Percentiles rank a stretch among this genome's conserved stretches.
Conservation (phyloP, 2,888 invertebrate species). For the Diloba caeruleocephala region DNA sequence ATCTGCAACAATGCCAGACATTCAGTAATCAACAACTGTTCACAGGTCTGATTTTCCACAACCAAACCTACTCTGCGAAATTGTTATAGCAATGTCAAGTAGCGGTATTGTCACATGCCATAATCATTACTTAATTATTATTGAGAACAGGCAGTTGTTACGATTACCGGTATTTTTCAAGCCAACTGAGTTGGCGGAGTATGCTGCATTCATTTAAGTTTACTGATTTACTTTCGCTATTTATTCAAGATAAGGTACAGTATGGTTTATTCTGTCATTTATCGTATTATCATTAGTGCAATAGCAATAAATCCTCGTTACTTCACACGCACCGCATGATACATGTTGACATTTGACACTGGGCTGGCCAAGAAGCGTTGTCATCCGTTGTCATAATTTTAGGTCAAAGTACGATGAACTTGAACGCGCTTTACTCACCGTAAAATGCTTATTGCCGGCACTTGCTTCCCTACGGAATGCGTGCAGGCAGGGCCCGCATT, state of each 20-base stretch:
- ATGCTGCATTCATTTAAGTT: slow-evolving; percentile 9
- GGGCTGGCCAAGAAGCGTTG: slow-evolving; percentile 59
- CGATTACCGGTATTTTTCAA: slow-evolving; percentile 19
- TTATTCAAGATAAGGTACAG: slow-evolving; percentile 14
- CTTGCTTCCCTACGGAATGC: slow-evolving; percentile 87
- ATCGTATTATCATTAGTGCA: slow-evolving; percentile 26
- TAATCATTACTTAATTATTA: slow-evolving; percentile 22
- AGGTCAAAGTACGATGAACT: slow-evolving; percentile 88
- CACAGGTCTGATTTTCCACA: slow-evolving; percentile 13
- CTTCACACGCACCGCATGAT: slow-evolving; percentile 51
- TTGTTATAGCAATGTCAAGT: slow-evolving; percentile 32
- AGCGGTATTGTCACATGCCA: slow-evolving; percentile 23
- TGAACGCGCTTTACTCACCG: slow-evolving; percentile 86
- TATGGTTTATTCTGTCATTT: slow-evolving; percentile 16
- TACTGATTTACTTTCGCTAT: slow-evolving; percentile 19
- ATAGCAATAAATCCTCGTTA: slow-evolving; percentile 54
- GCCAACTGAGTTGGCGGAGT: slow-evolving; percentile 18
- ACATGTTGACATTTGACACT: slow-evolving; percentile 74
- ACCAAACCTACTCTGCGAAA: slow-evolving; percentile 18
- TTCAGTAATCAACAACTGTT: too few species aligned
- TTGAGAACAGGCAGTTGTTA: slow-evolving; percentile 30
- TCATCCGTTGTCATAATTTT: slow-evolving; percentile 73
- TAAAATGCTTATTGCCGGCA: slow-evolving; percentile 88
- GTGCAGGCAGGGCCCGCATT: slow-evolving; percentile 86
- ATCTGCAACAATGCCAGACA: too few species aligned